Conservation (phyloP, 2,888 invertebrate species). For the Dynastes maya region DNA sequence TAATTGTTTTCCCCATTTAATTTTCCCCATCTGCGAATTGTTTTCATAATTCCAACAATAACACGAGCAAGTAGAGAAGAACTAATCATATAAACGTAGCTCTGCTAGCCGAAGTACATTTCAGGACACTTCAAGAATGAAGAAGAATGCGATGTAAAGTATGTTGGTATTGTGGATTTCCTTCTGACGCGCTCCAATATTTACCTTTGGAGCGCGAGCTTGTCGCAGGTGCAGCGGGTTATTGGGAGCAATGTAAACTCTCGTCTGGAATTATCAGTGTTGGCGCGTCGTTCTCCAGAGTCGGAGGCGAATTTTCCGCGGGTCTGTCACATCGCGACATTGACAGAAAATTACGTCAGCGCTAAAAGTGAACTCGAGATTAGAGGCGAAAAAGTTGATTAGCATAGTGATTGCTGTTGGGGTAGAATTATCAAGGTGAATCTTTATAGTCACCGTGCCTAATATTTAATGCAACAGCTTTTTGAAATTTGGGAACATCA, state of each 20-base stretch:
- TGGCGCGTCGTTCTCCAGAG: constrained; percentile 42
- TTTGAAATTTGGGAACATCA: not conserved
- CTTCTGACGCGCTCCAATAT: constrained; percentile 28
- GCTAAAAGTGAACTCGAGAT: constrained; percentile 28
- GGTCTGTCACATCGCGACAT: not conserved
- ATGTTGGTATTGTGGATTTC: constrained; percentile 33
- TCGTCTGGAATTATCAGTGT: constrained; percentile 39
- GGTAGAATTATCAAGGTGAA: constrained; percentile 11
- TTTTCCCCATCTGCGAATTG: not conserved
- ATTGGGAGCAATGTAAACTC: constrained; percentile 40
- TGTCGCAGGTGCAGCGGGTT: constrained; percentile 38
- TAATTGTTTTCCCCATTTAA: constrained; percentile 21
- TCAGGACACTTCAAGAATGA: constrained; percentile 19
- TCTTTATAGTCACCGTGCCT: constrained; percentile 3
- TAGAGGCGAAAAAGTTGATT: constrained; percentile 35
- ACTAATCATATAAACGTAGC: not conserved
- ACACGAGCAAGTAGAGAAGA: not conserved
- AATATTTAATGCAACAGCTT: not conserved
- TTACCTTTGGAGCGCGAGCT: constrained; percentile 36
- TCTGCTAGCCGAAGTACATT: constrained; percentile 6
- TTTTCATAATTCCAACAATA: not conserved
- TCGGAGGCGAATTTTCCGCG: constrained; percentile 37
- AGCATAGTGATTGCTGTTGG: constrained; percentile 27
- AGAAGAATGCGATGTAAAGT: not conserved
- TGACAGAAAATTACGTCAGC: constrained; percentile 36